Conservation (phyloP, 2,797 vertebrate species). For the Balearica regulorum region DNA sequence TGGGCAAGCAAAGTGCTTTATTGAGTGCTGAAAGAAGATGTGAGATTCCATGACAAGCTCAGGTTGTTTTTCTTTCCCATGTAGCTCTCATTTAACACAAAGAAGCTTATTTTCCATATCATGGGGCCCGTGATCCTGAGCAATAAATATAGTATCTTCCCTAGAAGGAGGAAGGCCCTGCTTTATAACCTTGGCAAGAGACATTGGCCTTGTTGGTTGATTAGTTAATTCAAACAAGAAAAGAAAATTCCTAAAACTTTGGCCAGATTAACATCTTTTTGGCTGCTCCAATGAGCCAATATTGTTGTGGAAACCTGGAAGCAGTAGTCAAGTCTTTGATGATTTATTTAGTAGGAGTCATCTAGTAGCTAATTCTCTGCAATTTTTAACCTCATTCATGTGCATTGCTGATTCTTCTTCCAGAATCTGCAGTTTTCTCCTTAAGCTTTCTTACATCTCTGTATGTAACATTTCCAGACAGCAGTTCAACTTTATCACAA, state of each 20-base stretch:
- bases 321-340: constrained; percentile 50
- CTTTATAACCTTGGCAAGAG: constrained; percentile 5
- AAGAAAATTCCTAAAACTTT: constrained; percentile 20
- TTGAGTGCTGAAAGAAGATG: not conserved
- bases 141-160: constrained; percentile 9
- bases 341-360: constrained; percentile 68
- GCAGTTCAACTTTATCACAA: constrained; percentile 35
- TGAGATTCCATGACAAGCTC: not conserved
- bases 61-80: not conserved
- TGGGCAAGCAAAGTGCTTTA: not conserved
- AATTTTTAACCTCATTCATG: constrained; percentile 63
- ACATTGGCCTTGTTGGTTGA: not conserved
- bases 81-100: not conserved
- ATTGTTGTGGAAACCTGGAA: constrained; percentile 39
- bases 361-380: constrained; percentile 63
- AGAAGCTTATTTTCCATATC: constrained; percentile 2
- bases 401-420: constrained; percentile 17
- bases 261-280: constrained; percentile 25
- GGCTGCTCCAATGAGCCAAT: not conserved
- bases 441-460: constrained; percentile 19
- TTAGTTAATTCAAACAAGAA: constrained; percentile 44
- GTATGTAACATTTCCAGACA: not conserved
- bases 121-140: not conserved
- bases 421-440: constrained; percentile 26
- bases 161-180: not conserved